Evolutionary conservation across 2,797 vertebrate genomes (phyloP).

Genomic region (Galago senegalensis): DNA sequence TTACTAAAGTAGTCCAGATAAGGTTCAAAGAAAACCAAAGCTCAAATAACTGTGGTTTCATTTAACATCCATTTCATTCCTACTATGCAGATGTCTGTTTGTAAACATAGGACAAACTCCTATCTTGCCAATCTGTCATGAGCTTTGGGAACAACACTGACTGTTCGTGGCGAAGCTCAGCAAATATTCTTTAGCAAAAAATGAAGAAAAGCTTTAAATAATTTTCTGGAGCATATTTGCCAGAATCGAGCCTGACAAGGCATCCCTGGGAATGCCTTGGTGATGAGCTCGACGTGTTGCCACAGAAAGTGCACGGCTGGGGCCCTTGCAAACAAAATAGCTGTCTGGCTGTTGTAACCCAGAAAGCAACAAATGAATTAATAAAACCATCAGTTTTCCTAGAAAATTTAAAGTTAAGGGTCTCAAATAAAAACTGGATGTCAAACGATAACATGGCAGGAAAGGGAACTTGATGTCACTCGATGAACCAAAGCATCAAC

Average conservation of each 20-base stretch:
- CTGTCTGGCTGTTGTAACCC: not conserved
- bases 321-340: not conserved
- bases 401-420: constrained; percentile 29
- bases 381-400: not conserved
- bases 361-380: not conserved
- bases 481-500: not conserved
- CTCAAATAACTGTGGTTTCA: constrained; percentile 55
- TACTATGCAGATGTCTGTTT: not conserved
- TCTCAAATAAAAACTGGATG: not conserved
- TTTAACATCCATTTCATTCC: constrained; percentile 42
- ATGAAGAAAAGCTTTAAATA: constrained; percentile 33
- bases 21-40: constrained; percentile 53
- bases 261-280: not conserved
- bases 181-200: constrained; percentile 43
- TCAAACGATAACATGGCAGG: not conserved
- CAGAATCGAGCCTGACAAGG: not conserved
- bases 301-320: not conserved
- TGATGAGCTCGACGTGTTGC: not conserved
- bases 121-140: constrained; percentile 64
- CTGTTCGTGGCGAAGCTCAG: constrained; percentile 66
- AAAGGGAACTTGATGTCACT: not conserved
- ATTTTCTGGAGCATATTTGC: constrained; percentile 39
- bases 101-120: constrained; percentile 39
- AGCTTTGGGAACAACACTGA: constrained; percentile 71
- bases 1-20: constrained; percentile 69